Conservation (phyloP, 2,797 vertebrate genomes). For the Poeciliopsis gracilis region DNA sequence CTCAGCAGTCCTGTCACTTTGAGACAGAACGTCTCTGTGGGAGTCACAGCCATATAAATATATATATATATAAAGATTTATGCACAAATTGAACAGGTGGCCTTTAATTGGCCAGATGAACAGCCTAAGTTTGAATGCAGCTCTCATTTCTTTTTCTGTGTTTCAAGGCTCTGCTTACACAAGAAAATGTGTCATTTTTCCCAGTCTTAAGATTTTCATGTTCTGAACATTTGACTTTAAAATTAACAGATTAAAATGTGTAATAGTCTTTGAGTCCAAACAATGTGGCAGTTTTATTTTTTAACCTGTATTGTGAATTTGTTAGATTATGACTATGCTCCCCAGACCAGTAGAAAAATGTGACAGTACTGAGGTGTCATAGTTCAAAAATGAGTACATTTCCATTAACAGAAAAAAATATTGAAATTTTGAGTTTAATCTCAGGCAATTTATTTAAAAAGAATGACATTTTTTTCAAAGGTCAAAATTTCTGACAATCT, state of each 20-base stretch:
- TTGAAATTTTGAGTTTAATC: too few species aligned
- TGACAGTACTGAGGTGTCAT: too few species aligned
- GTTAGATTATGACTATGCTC: neutral
- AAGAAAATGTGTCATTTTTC: neutral
- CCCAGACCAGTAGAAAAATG: neutral
- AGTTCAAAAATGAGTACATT: too few species aligned
- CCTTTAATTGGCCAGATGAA: neutral
- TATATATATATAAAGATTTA: too few species aligned
- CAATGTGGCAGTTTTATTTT: neutral
- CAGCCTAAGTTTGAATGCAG: neutral
- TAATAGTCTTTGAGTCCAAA: neutral
- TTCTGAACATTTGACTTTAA: neutral
- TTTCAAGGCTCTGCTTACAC: neutral
- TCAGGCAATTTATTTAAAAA: too few species aligned
- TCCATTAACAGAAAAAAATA: too few species aligned
- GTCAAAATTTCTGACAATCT: too few species aligned
- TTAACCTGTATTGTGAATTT: neutral
- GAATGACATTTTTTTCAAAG: too few species aligned
- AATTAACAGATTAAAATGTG: neutral
- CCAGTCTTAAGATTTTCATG: neutral
- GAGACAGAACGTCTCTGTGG: neutral
- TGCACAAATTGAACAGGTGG: too few species aligned
- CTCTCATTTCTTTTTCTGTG: neutral
- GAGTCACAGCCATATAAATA: neutral
- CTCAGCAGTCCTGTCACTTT: neutral